These are phyloP conservation scores for Eremophila alpestris DNA, from an alignment of 2,797 vertebrate species.

Conservation along the genomic window DNA sequence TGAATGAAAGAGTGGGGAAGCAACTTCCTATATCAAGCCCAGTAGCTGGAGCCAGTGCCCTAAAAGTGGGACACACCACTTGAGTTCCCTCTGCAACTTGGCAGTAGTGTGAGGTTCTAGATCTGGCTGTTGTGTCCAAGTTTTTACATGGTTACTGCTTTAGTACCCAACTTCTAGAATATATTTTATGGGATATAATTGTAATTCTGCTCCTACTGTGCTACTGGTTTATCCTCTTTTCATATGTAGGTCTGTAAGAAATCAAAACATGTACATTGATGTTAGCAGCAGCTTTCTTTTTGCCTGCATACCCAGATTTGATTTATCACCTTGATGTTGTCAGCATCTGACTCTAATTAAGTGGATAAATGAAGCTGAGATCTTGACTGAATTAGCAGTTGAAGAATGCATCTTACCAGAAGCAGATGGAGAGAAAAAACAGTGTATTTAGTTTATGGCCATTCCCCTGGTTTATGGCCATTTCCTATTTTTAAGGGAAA, in stretches of 20 bases:
- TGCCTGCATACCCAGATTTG: slow-evolving; percentile 67
- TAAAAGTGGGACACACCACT: not conserved
- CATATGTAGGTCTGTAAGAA: slow-evolving; percentile 31
- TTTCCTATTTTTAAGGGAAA: slow-evolving; percentile 74
- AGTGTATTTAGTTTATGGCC: slow-evolving; percentile 59
- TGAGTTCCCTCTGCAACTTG: not conserved
- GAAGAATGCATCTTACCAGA: slow-evolving; percentile 78
- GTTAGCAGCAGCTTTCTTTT: slow-evolving; percentile 54
- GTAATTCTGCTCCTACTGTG: not conserved
- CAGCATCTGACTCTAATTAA: slow-evolving; percentile 83
- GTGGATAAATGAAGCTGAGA: slow-evolving; percentile 78
- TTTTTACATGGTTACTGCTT: not conserved
- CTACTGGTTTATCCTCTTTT: not conserved
- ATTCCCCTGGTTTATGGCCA: slow-evolving; percentile 71
- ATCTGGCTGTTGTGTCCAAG: not conserved
- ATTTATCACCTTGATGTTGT: slow-evolving; percentile 72
- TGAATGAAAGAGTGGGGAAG: not conserved
- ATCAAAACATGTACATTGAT: slow-evolving; percentile 17
- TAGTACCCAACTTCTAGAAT: not conserved
- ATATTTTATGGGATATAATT: not conserved
- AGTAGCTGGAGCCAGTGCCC: not conserved
- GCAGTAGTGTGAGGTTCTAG: not conserved
- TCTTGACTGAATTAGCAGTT: slow-evolving; percentile 74
- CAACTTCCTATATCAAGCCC: not conserved
- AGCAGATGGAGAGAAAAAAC: slow-evolving; percentile 78